Percentiles rank a stretch among this genome's conserved stretches.
Conservation (phyloP, 2,113 vertebrate genomes). For the Periophthalmodon schlosseri region DNA sequence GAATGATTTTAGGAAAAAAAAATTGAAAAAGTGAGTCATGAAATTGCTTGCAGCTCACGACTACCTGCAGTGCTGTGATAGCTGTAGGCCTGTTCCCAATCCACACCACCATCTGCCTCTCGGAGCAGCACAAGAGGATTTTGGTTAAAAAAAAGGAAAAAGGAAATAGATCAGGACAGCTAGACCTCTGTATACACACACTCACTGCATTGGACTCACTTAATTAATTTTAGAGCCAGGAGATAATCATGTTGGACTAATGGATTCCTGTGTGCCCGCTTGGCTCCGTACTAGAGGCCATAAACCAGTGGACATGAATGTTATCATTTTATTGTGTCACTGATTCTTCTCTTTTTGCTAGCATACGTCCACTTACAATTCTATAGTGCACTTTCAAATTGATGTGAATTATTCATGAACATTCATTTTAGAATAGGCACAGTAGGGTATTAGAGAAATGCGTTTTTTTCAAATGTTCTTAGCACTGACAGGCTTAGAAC, state of each 20-base stretch:
- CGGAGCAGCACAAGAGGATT: constrained; percentile 58
- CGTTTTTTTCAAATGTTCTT: too few species aligned
- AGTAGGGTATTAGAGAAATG: too few species aligned
- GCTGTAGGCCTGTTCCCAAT: constrained; percentile 38
- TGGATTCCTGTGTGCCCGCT: constrained; percentile 72
- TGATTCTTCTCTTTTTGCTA: constrained; percentile 37
- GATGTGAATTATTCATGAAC: constrained; percentile 4
- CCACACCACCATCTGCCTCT: constrained; percentile 56
- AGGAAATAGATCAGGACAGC: constrained; percentile 49
- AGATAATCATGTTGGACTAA: constrained; percentile 81
- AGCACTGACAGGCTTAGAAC: too few species aligned
- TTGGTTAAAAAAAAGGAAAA: constrained; percentile 35
- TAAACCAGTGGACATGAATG: constrained; percentile 68
- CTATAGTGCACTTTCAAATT: constrained; percentile 17
- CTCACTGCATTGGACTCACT: constrained; percentile 50
- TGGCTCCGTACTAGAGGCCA: constrained; percentile 48
- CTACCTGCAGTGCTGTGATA: constrained; percentile 15
- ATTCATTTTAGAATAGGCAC: background rate
- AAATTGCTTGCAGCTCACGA: constrained; percentile 26
- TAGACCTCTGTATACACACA: constrained; percentile 45
- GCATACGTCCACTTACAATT: constrained; percentile 46
- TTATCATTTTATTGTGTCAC: constrained; percentile 59
- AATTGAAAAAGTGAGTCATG: constrained; percentile 39
- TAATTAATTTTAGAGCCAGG: constrained; percentile 76
- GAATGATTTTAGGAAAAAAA: constrained; percentile 23